Conservation (phyloP, 1,140 invertebrate species). For the Diplogasteroides magnus region DNA sequence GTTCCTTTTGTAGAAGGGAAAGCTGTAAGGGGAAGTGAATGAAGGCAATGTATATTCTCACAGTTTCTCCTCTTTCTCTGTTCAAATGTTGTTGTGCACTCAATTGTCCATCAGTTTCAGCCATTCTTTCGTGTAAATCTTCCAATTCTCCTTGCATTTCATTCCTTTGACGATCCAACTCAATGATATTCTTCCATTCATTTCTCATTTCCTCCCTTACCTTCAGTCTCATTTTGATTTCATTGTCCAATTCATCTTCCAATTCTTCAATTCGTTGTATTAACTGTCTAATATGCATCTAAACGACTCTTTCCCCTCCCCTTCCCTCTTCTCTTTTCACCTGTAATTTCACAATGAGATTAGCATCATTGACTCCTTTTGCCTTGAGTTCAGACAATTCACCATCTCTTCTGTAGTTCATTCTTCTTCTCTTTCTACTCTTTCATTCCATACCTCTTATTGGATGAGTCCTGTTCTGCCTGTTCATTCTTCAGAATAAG, state of each 20-base stretch:
- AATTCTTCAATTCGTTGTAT: conserved; percentile 90
- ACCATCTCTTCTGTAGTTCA: conserved; percentile 27
- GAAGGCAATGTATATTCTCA: not conserved
- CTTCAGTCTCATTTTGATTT: conserved; percentile 86
- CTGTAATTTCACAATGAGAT: conserved; percentile 83
- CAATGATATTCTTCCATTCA: conserved; percentile 5
- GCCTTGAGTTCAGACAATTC: conserved; percentile 40
- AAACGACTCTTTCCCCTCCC: not conserved
- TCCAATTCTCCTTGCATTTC: conserved; percentile 90
- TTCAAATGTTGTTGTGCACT: conserved; percentile 96
- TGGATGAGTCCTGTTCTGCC: conserved; percentile 30
- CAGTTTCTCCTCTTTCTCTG: conserved; percentile 93
- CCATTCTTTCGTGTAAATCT: conserved; percentile 84
- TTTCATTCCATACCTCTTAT: conserved; percentile 24
- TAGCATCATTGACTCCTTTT: conserved; percentile 55
- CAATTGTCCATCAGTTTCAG: conserved; percentile 77
- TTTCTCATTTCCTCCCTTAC: conserved; percentile 4
- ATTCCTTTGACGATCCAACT: conserved; percentile 87
- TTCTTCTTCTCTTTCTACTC: not conserved
- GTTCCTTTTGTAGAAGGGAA: conserved; percentile 75
- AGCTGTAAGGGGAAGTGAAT: conserved; percentile 22
- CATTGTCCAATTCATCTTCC: conserved; percentile 93
- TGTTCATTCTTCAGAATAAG: conserved; percentile 24
- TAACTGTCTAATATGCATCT: conserved; percentile 83
- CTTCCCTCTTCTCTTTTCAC: conserved; percentile 62